Conservation (phyloP, 2,113 vertebrate genomes). For the Scalopus aquaticus region DNA sequence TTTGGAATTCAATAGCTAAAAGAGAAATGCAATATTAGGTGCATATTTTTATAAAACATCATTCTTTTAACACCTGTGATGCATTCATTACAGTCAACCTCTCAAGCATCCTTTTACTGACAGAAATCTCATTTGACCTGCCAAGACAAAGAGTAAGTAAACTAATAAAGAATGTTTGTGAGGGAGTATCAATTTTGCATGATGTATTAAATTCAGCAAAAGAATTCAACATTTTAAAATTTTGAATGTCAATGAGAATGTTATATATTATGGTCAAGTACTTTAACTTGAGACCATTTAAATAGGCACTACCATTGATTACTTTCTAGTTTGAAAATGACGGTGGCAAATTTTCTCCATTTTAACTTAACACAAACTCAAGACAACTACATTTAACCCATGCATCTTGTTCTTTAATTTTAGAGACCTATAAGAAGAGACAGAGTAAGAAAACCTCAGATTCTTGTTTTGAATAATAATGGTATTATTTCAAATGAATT, state of each 20-base stretch:
- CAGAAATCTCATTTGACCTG: constrained; percentile 43
- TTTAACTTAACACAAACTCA: constrained; percentile 41
- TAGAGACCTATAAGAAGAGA: constrained; percentile 34
- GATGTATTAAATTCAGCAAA: constrained; percentile 28
- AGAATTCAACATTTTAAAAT: constrained; percentile 7
- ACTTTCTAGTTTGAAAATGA: constrained; percentile 56
- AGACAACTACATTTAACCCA: constrained; percentile 13
- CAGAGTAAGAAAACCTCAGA: constrained; percentile 22
- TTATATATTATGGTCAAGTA: constrained; percentile 8
- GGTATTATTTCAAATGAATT: constrained; percentile 35
- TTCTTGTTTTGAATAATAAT: constrained; percentile 33
- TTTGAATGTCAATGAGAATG: constrained; percentile 45
- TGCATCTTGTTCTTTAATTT: constrained; percentile 18
- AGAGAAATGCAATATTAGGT: constrained; percentile 73
- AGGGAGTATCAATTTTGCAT: not conserved
- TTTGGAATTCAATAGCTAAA: constrained; percentile 73
- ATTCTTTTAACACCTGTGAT: constrained; percentile 54
- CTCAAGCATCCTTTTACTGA: constrained; percentile 57
- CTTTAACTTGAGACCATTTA: constrained; percentile 47
- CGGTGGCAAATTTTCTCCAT: constrained; percentile 36
- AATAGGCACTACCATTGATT: constrained; percentile 64
- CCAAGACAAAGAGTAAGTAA: constrained; percentile 26
- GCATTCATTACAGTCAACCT: constrained; percentile 58
- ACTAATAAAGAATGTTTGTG: not conserved
- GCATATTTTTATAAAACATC: constrained; percentile 48